Percentiles rank a stretch among this genome's conserved stretches.
Evolutionary conservation across 2,888 invertebrate genomes (phyloP).

Genomic region (Entomobrya proxima): DNA sequence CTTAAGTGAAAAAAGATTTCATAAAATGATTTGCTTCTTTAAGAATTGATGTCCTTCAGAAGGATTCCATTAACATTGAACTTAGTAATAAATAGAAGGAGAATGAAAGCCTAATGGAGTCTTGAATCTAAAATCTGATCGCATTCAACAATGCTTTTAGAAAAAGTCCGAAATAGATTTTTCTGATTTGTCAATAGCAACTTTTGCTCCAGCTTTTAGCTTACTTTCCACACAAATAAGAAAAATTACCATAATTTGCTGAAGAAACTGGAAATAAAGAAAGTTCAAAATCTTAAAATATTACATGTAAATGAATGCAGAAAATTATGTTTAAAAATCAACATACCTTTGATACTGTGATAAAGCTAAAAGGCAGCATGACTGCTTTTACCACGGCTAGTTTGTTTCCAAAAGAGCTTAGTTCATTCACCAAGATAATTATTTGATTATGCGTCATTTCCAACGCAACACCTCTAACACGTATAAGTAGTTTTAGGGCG

Average conservation of each 20-base stretch:
- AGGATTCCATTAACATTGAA: no score
- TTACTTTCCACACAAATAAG: slow-evolving; percentile 4
- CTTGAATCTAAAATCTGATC: no score
- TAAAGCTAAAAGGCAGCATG: not conserved
- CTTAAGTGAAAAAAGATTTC: no score
- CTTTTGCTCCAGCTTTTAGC: not conserved
- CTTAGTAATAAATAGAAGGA: no score
- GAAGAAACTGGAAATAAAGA: not conserved
- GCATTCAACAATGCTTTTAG: no score
- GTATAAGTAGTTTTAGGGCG: not conserved
- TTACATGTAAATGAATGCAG: not conserved
- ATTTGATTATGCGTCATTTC: not conserved
- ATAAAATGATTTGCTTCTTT: no score
- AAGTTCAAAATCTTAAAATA: not conserved
- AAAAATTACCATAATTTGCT: slow-evolving; percentile 5
- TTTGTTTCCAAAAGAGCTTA: not conserved
- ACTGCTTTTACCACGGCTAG: not conserved
- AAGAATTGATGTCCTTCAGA: no score
- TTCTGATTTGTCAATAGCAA: not conserved
- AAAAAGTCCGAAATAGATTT: not conserved
- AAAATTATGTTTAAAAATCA: not conserved
- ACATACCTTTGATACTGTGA: not conserved
- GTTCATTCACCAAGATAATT: not conserved
- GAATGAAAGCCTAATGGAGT: no score
- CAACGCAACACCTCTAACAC: not conserved